Percentiles rank a stretch among this genome's conserved stretches.
Evolutionary conservation across 2,888 invertebrate genomes (phyloP).

Genomic region (Drosophila subquinaria): DNA sequence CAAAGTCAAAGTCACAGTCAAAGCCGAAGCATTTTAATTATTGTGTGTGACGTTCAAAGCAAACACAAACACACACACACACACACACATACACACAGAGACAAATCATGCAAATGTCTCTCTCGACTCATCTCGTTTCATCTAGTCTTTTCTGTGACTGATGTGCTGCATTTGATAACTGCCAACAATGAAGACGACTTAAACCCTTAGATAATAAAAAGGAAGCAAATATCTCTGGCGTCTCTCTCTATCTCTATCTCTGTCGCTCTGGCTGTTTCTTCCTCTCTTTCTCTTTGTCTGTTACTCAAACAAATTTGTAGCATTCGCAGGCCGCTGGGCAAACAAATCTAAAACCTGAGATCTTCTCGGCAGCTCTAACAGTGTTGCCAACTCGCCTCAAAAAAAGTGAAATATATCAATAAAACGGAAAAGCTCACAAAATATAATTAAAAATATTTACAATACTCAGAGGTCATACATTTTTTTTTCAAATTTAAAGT

Average conservation of each 20-base stretch:
- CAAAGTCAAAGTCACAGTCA: constrained; percentile 61
- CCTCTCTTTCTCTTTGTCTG: constrained; percentile 16
- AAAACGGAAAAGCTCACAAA: not conserved
- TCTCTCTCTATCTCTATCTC: not conserved
- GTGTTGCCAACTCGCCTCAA: constrained; percentile 9
- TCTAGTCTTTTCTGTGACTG: constrained; percentile 39
- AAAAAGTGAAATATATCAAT: not conserved
- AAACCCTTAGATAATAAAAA: constrained; percentile 77
- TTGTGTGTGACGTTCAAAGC: constrained; percentile 66
- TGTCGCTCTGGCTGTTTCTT: not conserved
- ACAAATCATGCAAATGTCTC: constrained; percentile 43
- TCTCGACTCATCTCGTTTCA: constrained; percentile 11
- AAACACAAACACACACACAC: constrained; percentile 25
- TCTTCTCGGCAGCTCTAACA: constrained; percentile 1
- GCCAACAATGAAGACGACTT: constrained; percentile 61
- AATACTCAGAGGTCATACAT: too few species aligned
- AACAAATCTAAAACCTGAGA: constrained; percentile 37
- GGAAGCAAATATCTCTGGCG: constrained; percentile 51
- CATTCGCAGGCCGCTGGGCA: constrained; percentile 48
- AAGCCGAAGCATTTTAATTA: constrained; percentile 69
- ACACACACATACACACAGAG: not conserved
- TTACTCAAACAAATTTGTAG: constrained; percentile 68
- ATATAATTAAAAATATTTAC: not conserved
- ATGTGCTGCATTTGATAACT: constrained; percentile 77
- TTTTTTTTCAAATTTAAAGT: not conserved